Base-by-base conservation (phyloP, 1,140 invertebrate species). In the Leptinotarsa lineolata region DNA sequence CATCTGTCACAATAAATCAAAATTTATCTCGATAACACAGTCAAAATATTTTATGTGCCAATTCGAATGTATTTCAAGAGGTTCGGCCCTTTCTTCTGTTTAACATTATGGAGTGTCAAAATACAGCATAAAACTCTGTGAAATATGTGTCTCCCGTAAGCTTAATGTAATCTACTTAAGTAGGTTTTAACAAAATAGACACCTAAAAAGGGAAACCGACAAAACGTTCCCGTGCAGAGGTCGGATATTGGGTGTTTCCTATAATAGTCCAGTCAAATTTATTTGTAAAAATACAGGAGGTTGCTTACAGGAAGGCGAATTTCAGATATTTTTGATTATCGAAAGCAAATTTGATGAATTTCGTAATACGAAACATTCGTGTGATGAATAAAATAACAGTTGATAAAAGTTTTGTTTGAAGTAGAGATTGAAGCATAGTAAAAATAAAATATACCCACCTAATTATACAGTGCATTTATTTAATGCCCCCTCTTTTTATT, bases 21-120 rank as follows among this genome's bases (percentile, higher is more conserved):
- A 63, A 15, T n/a, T 63, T 63, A 30, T 63, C 46, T 54, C 20
- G 67, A 68, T 68, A 68, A 58, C 20, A 58, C 30, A 54, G 67
- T 68, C 67, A 68, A 68, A 68, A 68, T 68, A 68, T 68, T 68
- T 68, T 48, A 68, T 68, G 67, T 68, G 48, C 67, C 45, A 68
- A 68, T 68, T 68, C 48, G 46, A 45, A 54, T 63, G 67, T 46
- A 13, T 21, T 45, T 68, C 45, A 68, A 68, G 48, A 46, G 67
- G 67, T 45, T 12, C 39, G 67, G 44, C 67, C 67, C 67, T 68
- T 68, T 68, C 67, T 68, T 68, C 67, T 68, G 67, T 68, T 68
- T 68, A 68, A 24, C 67, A 68, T 68, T 68, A 68, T 58, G 67
- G 46, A 68, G 67, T 68, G 67, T 68, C 67, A 68, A 68, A 68